Evolutionary conservation across 2,888 invertebrate species (phyloP).

Genomic region (Caradrina kadenii): DNA sequence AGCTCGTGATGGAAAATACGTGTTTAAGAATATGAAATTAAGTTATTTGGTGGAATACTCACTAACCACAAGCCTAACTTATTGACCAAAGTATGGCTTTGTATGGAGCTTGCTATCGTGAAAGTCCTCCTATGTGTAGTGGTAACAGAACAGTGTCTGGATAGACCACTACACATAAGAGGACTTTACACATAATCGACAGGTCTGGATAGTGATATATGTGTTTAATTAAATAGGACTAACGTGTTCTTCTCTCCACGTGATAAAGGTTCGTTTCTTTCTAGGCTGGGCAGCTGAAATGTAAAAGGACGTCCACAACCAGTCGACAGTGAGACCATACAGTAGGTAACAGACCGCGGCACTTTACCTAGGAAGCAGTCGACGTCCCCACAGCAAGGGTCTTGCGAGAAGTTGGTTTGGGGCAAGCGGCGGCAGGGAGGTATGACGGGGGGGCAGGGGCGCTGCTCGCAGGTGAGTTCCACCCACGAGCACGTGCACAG

Average conservation of each 20-base stretch:
- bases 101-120: too few relatives aligned
- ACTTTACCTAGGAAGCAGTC: conserved; percentile 76
- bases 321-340: neutral
- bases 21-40: too few relatives aligned
- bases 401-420: conserved; percentile 51
- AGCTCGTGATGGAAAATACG: too few relatives aligned
- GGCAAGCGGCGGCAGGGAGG: conserved; percentile 64
- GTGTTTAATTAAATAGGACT: neutral
- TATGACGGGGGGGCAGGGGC: conserved; percentile 70
- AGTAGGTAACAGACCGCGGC: neutral
- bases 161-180: too few relatives aligned
- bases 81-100: too few relatives aligned
- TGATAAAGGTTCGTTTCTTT: too few relatives aligned
- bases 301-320: neutral
- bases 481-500: conserved; percentile 82
- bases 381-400: conserved; percentile 82
- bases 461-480: conserved; percentile 76
- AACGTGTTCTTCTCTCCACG: too few relatives aligned
- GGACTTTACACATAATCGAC: too few relatives aligned
- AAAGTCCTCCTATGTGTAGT: too few relatives aligned
- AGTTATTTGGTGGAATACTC: too few relatives aligned
- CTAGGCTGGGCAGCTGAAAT: neutral
- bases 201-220: neutral
- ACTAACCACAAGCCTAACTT: too few relatives aligned
- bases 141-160: too few relatives aligned